These are phyloP conservation scores for Macquaria australasica DNA, from an alignment of 2,113 vertebrate species.

Conservation along the genomic window DNA sequence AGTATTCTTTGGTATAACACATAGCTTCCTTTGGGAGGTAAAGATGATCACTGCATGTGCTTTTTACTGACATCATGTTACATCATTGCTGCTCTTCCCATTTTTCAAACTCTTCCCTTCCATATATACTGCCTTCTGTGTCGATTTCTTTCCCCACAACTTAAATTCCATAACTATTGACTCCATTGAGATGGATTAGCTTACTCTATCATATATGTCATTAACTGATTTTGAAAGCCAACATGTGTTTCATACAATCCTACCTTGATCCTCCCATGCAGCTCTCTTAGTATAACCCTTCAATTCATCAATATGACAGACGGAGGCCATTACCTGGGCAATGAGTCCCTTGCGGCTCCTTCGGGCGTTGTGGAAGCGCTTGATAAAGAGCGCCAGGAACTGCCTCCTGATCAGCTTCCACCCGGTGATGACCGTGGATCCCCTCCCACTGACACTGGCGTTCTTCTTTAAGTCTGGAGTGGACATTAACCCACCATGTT, in stretches of 20 bases:
- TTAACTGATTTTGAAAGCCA: constrained; percentile 71
- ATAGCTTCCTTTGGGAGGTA: neutral
- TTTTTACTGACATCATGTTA: constrained; percentile 14
- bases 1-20: neutral
- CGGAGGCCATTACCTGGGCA: constrained; percentile 92
- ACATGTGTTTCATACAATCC: constrained; percentile 65
- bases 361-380: constrained; percentile 94
- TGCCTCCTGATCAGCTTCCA: constrained; percentile 93
- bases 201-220: constrained; percentile 62
- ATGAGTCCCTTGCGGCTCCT: constrained; percentile 97
- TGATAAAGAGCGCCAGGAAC: constrained; percentile 95
- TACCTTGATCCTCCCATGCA: constrained; percentile 68
- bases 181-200: constrained; percentile 57
- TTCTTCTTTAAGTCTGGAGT: constrained; percentile 87
- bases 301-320: constrained; percentile 77
- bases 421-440: constrained; percentile 90
- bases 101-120: constrained; percentile 5
- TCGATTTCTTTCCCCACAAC: constrained; percentile 19
- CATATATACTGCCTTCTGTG: constrained; percentile 13
- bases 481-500: constrained; percentile 43
- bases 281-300: constrained; percentile 52
- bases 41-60: constrained; percentile 25
- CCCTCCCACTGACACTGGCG: constrained; percentile 88
- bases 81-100: constrained; percentile 24
- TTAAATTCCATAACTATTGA: constrained; percentile 23